These are phyloP conservation scores for Zelostemma sp. DNA, from an alignment of 1,140 invertebrate genomes.

Conservation along the genomic window DNA sequence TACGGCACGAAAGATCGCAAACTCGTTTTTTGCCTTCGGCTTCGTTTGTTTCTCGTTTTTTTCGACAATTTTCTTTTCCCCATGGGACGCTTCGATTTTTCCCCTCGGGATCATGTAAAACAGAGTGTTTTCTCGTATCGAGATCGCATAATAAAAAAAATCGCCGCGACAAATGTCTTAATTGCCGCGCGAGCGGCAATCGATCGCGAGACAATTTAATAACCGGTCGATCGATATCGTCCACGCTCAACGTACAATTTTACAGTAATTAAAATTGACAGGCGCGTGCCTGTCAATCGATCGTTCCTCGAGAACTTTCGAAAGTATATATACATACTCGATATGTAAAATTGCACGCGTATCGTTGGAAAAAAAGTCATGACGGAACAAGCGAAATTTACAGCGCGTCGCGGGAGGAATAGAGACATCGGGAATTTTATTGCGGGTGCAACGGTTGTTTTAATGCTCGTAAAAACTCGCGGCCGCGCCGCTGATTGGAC, in stretches of 20 bases:
- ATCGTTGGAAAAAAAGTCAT: background rate
- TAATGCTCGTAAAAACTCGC: slow-evolving; percentile 44
- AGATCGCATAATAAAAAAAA: slow-evolving; percentile 33
- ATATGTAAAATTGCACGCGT: background rate
- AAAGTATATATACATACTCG: slow-evolving; percentile 3
- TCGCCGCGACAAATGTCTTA: slow-evolving; percentile 37
- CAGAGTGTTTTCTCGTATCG: slow-evolving; percentile 25
- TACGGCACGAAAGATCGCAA: slow-evolving; percentile 31
- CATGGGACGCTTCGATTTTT: slow-evolving; percentile 4
- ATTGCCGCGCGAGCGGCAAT: slow-evolving; percentile 37
- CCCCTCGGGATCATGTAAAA: slow-evolving; percentile 5
- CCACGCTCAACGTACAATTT: slow-evolving; percentile 30
- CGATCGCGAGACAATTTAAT: slow-evolving; percentile 42
- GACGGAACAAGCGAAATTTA: too few species aligned
- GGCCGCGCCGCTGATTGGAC: slow-evolving; percentile 40
- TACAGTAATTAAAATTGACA: slow-evolving; percentile 52
- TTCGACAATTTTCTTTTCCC: slow-evolving; percentile 7
- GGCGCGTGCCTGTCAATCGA: slow-evolving; percentile 33
- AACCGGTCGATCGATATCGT: slow-evolving; percentile 42
- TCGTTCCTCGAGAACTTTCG: slow-evolving; percentile 7
- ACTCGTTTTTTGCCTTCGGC: slow-evolving; percentile 26
- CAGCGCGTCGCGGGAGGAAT: too few species aligned
- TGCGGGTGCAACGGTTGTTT: slow-evolving; percentile 42
- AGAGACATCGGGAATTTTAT: slow-evolving; percentile 34
- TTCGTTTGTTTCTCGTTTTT: slow-evolving; percentile 30